phyloP scores from a whole-genome alignment of 2,797 vertebrate genomes.

The Tauraco hartlaubi region DNA sequence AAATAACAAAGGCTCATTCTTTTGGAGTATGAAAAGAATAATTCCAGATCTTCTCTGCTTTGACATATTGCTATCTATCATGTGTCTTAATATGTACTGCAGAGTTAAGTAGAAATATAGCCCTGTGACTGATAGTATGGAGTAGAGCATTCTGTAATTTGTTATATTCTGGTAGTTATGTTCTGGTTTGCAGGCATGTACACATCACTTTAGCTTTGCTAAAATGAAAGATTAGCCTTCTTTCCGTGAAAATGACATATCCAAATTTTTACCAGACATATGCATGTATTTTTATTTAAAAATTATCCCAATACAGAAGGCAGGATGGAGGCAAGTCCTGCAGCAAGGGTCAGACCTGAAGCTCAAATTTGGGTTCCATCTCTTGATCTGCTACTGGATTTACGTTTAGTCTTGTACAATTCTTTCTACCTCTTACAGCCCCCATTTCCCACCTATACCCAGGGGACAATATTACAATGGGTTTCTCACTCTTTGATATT shows the following conservation, averaged over 20 bases:
- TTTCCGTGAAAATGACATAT: not conserved
- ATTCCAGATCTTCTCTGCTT: not conserved
- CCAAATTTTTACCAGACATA: not conserved
- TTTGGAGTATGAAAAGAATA: not conserved
- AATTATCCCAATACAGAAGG: not conserved
- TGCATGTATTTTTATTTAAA: not conserved
- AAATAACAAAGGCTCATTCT: not conserved
- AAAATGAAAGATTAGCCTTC: not conserved
- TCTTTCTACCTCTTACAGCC: not conserved
- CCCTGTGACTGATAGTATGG: not conserved
- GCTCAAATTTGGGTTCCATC: not conserved
- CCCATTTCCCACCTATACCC: not conserved
- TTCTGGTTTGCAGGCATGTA: not conserved
- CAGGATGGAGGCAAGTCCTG: not conserved
- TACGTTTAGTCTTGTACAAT: not conserved
- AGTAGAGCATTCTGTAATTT: not conserved
- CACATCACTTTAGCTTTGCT: not conserved
- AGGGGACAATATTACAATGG: not conserved
- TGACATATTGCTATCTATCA: not conserved
- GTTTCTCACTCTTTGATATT: conserved; percentile 5
- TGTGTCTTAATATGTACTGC: not conserved
- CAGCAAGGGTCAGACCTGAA: not conserved
- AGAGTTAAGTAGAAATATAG: not conserved
- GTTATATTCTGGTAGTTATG: not conserved
- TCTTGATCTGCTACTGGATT: not conserved